Evolutionary conservation across 1,140 invertebrate species (phyloP), one percentile per base, ranked within the genome.

Genomic region (Diorhabda elongata): DNA sequence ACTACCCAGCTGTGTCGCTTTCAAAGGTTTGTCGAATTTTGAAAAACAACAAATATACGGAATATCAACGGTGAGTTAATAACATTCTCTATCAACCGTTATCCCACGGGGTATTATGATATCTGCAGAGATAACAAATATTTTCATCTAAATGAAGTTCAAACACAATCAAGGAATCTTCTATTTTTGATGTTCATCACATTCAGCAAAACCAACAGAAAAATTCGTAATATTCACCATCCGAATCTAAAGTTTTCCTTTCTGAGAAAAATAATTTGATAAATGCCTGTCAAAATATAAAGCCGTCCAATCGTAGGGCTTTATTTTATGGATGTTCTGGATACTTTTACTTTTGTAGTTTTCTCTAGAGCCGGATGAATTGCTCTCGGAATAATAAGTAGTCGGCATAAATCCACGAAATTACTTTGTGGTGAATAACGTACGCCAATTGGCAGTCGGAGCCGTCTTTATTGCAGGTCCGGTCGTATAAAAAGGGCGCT

Each of bases 291-390:
- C 47, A 52, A 52, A 52, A 52, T 4, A 52, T 52, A 52, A 52
- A 52, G 47, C 47, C 47, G 47, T 52, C 47, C 47, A 52, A 52
- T 52, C 2, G 47, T 2, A 3, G 6, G 47, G 47, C 47, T 52
- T 52, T 52, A 52, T 52, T 52, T 52, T 52, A 52, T 52, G 47
- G n/a, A 52, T 52, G 47, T 52, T 52, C 47, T 52, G n/a, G 47
- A 52, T 52, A 52, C 47, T 52, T 52, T 52, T 52, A 52, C 47
- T 52, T 52, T 52, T 52, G 47, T 2, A 6, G 6, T 52, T 52
- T 52, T n/a, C 47, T 52, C 6, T n/a, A 4, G 47, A 52, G 4
- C 47, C n/a, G 47, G 47, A 52, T 52, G 47, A 52, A 52, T 52
- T 52, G 47, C n/a, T 6, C n/a, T 8, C n/a, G 47, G 47, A 52